phyloP scores from a whole-genome alignment of 1,140 invertebrate genomes.

The Drosophila persimilis region DNA sequence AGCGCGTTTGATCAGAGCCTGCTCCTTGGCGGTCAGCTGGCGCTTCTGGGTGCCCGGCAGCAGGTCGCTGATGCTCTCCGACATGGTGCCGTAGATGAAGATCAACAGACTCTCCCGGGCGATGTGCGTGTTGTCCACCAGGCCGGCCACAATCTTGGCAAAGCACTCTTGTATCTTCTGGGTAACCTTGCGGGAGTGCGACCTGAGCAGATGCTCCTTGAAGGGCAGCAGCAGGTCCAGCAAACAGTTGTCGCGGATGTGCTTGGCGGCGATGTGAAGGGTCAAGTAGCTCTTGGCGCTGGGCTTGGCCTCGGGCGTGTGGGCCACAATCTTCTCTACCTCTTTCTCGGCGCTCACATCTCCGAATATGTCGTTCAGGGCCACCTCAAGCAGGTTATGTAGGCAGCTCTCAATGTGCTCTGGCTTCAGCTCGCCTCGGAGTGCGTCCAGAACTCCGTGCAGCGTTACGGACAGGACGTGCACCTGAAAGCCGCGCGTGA shows the following conservation, averaged over 20 bases:
- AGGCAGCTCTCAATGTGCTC: slow-evolving; percentile 92
- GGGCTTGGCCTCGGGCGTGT: slow-evolving; percentile 90
- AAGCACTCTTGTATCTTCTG: slow-evolving; percentile 92
- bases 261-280: slow-evolving; percentile 91
- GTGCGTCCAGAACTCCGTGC: slow-evolving; percentile 90
- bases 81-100: slow-evolving; percentile 91
- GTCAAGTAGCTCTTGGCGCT: slow-evolving; percentile 95
- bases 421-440: slow-evolving; percentile 85
- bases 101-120: slow-evolving; percentile 88
- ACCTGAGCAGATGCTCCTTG: slow-evolving; percentile 90
- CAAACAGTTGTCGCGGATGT: slow-evolving; percentile 90
- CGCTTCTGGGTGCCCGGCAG: slow-evolving; percentile 85
- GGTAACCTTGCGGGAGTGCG: slow-evolving; percentile 91
- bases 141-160: slow-evolving; percentile 89
- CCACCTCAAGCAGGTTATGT: slow-evolving; percentile 91
- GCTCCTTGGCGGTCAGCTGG: slow-evolving; percentile 84
- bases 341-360: slow-evolving; percentile 95
- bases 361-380: slow-evolving; percentile 94
- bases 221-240: slow-evolving; percentile 91
- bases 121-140: slow-evolving; percentile 92
- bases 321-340: slow-evolving; percentile 91
- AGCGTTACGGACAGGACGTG: slow-evolving; percentile 96
- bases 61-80: slow-evolving; percentile 90
- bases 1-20: slow-evolving; percentile 83
- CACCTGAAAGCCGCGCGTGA: slow-evolving; percentile 95